phyloP scores from a whole-genome alignment of 2,888 invertebrate genomes.

The Odontocolon sp. region DNA sequence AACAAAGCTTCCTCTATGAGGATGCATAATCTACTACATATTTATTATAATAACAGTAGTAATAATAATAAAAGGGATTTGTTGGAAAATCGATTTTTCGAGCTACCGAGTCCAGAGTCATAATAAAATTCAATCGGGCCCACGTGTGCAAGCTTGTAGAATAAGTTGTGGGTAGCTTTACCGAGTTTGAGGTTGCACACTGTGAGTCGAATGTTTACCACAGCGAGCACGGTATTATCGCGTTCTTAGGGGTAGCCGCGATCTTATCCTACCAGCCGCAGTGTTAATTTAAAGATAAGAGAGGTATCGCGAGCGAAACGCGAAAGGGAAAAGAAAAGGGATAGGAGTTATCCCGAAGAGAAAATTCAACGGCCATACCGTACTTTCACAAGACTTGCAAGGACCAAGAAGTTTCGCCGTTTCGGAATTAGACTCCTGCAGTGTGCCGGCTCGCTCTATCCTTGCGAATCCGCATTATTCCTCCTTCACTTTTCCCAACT shows the following conservation, averaged over 20 bases:
- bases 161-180: slow-evolving; percentile 48
- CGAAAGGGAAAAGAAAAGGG: slow-evolving; percentile 21
- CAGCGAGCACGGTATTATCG: slow-evolving; percentile 40
- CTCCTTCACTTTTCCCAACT: slow-evolving; percentile 46
- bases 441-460: slow-evolving; percentile 43
- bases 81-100: background rate
- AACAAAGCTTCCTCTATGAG: no score
- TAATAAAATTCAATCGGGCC: slow-evolving; percentile 50
- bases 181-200: slow-evolving; percentile 44
- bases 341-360: slow-evolving; percentile 55
- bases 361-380: slow-evolving; percentile 41
- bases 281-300: slow-evolving; percentile 66
- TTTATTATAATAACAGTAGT: no score
- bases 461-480: slow-evolving; percentile 66
- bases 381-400: slow-evolving; percentile 53
- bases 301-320: slow-evolving; percentile 50
- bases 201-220: slow-evolving; percentile 40
- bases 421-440: slow-evolving; percentile 49
- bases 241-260: slow-evolving; percentile 39
- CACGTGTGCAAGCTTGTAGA: slow-evolving; percentile 38
- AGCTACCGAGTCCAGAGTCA: background rate
- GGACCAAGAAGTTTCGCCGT: slow-evolving; percentile 50
- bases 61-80: background rate
- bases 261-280: slow-evolving; percentile 45
- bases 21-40: no score